Percentiles rank a stretch among this genome's conserved stretches.
Evolutionary conservation across 2,888 invertebrate species (phyloP).

Genomic region (Drosophila longiperda): DNA sequence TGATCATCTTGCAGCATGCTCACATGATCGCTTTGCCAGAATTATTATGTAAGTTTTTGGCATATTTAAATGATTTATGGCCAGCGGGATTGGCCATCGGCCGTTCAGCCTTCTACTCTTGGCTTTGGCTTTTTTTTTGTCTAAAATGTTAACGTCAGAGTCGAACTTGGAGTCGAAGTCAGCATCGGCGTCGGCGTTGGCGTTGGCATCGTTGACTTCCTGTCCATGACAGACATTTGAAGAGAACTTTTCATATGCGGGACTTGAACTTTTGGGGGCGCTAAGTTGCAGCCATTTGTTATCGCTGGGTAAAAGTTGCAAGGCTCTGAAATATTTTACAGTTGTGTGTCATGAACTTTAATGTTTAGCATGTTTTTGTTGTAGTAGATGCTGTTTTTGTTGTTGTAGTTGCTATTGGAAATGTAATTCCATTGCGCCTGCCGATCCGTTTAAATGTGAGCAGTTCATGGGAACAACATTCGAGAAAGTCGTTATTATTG

Average conservation of each 20-base stretch:
- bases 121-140: constrained; percentile 51
- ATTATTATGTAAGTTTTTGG: constrained; percentile 80
- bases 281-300: constrained; percentile 75
- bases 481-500: constrained; percentile 70
- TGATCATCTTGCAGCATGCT: constrained; percentile 45
- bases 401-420: constrained; percentile 27
- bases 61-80: constrained; percentile 80
- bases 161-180: constrained; percentile 8
- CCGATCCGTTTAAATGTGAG: constrained; percentile 73
- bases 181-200: background rate
- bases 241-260: constrained; percentile 73
- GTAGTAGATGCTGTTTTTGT: constrained; percentile 26
- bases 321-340: constrained; percentile 73
- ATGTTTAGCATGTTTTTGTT: constrained; percentile 65
- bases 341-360: constrained; percentile 79
- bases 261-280: constrained; percentile 76
- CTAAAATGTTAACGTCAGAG: constrained; percentile 39
- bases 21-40: constrained; percentile 64
- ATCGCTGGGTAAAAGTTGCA: constrained; percentile 74
- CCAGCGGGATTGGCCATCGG: constrained; percentile 75
- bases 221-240: constrained; percentile 59
- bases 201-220: constrained; percentile 58
- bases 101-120: constrained; percentile 53
- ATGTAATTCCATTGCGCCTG: constrained; percentile 64
- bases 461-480: constrained; percentile 73